Conservation (phyloP, 2,113 vertebrate genomes). For the Plecotus auritus region DNA sequence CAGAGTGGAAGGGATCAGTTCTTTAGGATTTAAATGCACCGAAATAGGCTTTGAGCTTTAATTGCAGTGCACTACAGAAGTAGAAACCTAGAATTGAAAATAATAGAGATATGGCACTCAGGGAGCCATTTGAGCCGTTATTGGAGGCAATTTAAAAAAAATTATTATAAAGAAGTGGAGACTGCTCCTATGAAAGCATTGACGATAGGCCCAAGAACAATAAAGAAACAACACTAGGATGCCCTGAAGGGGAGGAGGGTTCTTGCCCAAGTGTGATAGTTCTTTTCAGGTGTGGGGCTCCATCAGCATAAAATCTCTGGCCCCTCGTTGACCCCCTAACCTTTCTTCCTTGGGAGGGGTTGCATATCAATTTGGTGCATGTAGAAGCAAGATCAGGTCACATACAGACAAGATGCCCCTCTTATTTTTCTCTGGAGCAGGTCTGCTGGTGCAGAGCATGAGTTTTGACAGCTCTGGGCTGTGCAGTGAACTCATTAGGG, state of each 20-base stretch:
- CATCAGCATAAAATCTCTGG: fast-evolving
- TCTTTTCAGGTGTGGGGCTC: neutral
- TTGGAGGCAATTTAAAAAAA: neutral
- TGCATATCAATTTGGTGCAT: too few species aligned
- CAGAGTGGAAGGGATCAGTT: neutral
- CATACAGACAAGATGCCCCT: fast-evolving
- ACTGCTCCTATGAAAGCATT: neutral
- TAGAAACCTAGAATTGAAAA: neutral
- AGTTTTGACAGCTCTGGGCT: neutral
- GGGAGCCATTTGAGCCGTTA: neutral
- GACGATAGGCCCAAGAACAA: neutral
- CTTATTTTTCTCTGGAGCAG: neutral
- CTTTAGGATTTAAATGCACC: neutral
- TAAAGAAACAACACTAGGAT: neutral
- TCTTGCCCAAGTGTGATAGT: too few species aligned
- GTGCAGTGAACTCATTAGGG: neutral
- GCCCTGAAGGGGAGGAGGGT: fast-evolving
- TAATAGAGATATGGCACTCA: neutral
- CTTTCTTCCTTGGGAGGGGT: neutral
- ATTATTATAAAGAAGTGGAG: neutral
- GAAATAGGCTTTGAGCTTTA: neutral
- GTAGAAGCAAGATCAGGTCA: too few species aligned
- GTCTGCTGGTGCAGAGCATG: neutral
- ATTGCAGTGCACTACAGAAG: neutral
- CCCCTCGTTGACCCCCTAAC: neutral